Base-by-base conservation (phyloP, 2,113 vertebrate species). In the Petrocephalus microphthalmus region DNA sequence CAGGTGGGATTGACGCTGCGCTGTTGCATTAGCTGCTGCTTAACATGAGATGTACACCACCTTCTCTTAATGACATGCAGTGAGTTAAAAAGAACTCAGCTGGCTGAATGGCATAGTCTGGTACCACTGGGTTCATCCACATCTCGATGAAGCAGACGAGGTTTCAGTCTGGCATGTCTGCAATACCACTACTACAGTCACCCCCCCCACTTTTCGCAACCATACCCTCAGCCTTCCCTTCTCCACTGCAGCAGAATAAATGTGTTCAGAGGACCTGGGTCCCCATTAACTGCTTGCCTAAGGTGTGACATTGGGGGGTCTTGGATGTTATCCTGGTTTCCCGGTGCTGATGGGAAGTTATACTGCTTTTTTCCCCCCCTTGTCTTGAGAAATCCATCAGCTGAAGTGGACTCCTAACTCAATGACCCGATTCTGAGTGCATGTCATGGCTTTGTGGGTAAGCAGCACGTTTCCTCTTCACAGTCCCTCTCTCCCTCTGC, bases 401-500 rank as follows among this genome's bases (percentile, higher is more conserved):
- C 60, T 25, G 60, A n/a, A 25, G 60, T 1, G 10, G 60, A 11
- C 8, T 64, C 60, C 60, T 67, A n/a, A 64, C 22, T 60, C 7
- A 2, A 22, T 64, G 57, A 10, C 57, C 56, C 7, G 64, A 11
- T 71, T 25, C 25, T 71, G n/a, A 15, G 29, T 37, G 64, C 25
- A 4, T 17, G 67, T 37, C 29, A 11, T 60, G 20, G 8, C 22
- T n/a, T 8, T n/a, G 56, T 7, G 20, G 19, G 20, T 57, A 19
- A n/a, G 19, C 56, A 7, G 56, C 1, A 22, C 2, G 56, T 64
- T 10, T 1, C 60, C 60, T n/a, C n/a, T 10, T 64, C 60, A 13
- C 10, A 2, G 2, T 87, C 1, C 22, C 20, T 64, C 54, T 71
- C 49, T 83, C 37, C 56, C 45, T 51, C 37, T 91, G 88, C 93